Conservation (phyloP, 2,888 invertebrate genomes). For the Drosophila maculinotata region DNA sequence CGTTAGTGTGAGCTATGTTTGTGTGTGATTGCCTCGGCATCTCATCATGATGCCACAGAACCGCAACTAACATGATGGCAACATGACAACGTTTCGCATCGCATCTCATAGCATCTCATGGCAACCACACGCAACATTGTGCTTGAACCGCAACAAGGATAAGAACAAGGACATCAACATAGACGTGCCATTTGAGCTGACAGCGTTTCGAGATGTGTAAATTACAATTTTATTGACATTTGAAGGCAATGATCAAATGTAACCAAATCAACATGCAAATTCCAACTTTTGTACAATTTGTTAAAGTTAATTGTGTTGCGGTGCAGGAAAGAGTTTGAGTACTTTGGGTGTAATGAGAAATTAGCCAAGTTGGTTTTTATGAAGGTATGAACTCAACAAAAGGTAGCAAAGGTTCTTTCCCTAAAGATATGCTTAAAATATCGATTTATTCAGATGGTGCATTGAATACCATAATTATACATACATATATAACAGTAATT, state of each 20-base stretch:
- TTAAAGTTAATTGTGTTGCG: conserved; percentile 27
- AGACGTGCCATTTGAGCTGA: conserved; percentile 17
- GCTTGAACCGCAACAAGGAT: conserved; percentile 56
- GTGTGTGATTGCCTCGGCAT: conserved; percentile 60
- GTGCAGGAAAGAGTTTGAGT: neutral
- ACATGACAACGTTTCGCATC: conserved; percentile 50
- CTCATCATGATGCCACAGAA: conserved; percentile 76
- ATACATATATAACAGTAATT: conserved; percentile 16
- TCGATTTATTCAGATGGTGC: too few species aligned
- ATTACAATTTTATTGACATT: conserved; percentile 66
- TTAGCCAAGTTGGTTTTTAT: neutral
- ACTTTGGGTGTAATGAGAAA: conserved; percentile 20
- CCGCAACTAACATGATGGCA: conserved; percentile 71
- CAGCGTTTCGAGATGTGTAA: conserved; percentile 38
- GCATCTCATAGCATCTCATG: conserved; percentile 29
- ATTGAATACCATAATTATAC: neutral
- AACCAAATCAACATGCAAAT: conserved; percentile 7
- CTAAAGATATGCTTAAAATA: neutral
- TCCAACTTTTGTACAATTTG: conserved; percentile 1
- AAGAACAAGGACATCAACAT: conserved; percentile 38
- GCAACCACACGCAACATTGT: conserved; percentile 41
- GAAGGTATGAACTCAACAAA: neutral
- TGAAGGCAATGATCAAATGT: conserved; percentile 8
- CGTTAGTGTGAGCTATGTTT: conserved; percentile 29
- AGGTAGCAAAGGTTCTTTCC: neutral